Evolutionary conservation across 2,113 vertebrate genomes (phyloP), one percentile per base, ranked within the genome.

Genomic region (Polypterus senegalus): DNA sequence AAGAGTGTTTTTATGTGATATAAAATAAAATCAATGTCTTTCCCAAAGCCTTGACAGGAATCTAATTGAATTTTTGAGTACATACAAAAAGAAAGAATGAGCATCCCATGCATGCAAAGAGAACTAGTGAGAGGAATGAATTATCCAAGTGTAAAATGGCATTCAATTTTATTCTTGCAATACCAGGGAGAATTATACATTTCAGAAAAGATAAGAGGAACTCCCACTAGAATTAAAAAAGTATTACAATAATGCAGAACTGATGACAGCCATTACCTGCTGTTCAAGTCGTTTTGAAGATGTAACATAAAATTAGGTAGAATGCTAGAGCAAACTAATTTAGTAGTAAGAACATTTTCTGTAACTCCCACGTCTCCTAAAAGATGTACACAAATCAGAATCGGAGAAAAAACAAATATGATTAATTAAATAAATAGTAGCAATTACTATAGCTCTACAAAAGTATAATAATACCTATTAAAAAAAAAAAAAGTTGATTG

Each of bases 141-240:
- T 52, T 52, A 52, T 52, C 51, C 51, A 52, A 52, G 51, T 52
- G 51, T 52, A 52, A 52, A 52, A 52, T 52, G 51, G 10, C 51
- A 4, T 52, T 52, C 4, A 8, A 52, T 52, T 52, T 7, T 52
- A 52, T 52, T 27, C 27, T 27, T 27, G 27, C 27, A 27, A 27
- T 27, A 27, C 27, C 27, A 27, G 27, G 27, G 27, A 27, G 27
- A 27, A 27, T 27, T 27, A 27, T 27, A 27, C 27, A 27, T 27
- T 27, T 27, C 27, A 27, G 27, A 27, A 27, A 27, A 27, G 27
- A 27, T 27, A 27, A 27, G 27, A 27, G 27, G 27, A 27, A 27
- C 27, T 27, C 27, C 27, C 27, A 27, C 27, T 27, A 27, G 27
- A 27, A 52, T 3, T 8, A 52, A 10, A 52, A 52, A 52, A 8